Percentiles rank a stretch among this genome's conserved stretches.
Conservation (phyloP, 2,797 vertebrate genomes). For the Simalia tracyae region DNA sequence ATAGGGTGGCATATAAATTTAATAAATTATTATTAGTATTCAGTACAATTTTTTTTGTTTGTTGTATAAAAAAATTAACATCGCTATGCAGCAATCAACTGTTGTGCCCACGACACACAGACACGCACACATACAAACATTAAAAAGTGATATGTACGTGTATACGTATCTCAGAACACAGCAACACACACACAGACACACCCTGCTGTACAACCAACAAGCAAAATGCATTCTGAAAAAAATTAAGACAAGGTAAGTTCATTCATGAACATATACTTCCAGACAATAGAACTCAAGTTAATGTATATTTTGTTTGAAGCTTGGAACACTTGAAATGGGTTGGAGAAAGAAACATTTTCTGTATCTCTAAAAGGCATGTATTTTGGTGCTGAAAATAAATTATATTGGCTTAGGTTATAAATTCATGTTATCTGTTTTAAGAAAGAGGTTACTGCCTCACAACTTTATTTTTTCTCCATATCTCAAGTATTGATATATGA, state of each 20-base stretch:
- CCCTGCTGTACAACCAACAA: neutral
- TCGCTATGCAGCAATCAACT: neutral
- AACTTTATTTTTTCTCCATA: neutral
- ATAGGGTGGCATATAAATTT: neutral
- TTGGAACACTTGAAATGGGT: neutral
- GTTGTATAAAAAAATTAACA: neutral
- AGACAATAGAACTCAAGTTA: neutral
- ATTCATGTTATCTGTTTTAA: neutral
- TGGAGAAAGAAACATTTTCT: neutral
- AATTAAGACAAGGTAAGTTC: neutral
- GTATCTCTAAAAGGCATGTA: neutral
- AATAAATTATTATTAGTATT: neutral
- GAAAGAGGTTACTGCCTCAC: neutral
- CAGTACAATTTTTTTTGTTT: neutral
- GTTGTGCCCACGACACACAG: neutral
- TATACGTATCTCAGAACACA: neutral
- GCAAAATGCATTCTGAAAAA: neutral
- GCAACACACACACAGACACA: neutral
- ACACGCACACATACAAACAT: neutral
- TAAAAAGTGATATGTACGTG: neutral
- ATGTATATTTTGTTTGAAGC: neutral
- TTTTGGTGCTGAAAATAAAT: constrained; percentile 22
- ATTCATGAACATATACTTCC: neutral
- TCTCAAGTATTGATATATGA: neutral
- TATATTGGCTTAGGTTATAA: neutral